Conservation (phyloP, 2,888 invertebrate species). For the Scaptomyza polygonia region DNA sequence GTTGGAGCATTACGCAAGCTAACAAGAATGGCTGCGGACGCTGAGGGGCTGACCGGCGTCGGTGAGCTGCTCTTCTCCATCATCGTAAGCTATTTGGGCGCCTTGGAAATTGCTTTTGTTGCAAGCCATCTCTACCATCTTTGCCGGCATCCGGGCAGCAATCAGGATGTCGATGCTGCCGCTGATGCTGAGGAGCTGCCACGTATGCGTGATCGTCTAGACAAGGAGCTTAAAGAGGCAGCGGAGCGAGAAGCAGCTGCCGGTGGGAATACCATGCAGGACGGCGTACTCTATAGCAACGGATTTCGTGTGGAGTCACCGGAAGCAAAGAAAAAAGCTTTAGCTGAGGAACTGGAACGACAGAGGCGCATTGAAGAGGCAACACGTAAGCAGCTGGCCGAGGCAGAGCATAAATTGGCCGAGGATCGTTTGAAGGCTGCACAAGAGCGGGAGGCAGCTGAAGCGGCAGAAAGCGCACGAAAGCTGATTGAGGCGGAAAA, state of each 20-base stretch:
- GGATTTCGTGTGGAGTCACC: constrained; percentile 81
- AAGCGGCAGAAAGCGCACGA: constrained; percentile 51
- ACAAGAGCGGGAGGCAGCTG: constrained; percentile 35
- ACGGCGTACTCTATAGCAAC: constrained; percentile 82
- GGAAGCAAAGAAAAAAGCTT: constrained; percentile 50
- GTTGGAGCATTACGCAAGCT: constrained; percentile 79
- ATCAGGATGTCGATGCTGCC: constrained; percentile 32
- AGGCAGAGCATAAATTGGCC: constrained; percentile 74
- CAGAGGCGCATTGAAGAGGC: constrained; percentile 79
- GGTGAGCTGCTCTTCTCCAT: constrained; percentile 91
- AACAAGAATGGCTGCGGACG: constrained; percentile 61
- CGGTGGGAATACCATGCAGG: constrained; percentile 81
- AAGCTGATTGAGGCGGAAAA: constrained; percentile 45
- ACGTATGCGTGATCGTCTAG: constrained; percentile 77
- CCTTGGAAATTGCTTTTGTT: constrained; percentile 86
- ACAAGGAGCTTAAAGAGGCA: constrained; percentile 68
- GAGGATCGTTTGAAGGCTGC: constrained; percentile 57
- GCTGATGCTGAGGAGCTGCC: constrained; percentile 70
- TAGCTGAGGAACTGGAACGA: constrained; percentile 77
- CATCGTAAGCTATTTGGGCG: constrained; percentile 90
- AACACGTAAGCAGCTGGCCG: constrained; percentile 74
- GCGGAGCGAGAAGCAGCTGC: constrained; percentile 64
- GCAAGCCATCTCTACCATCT: constrained; percentile 82
- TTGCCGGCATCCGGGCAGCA: constrained; percentile 70
- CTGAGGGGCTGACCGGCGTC: constrained; percentile 85